Evolutionary conservation across 2,113 vertebrate genomes (phyloP), one percentile per base, ranked within the genome.

Genomic region (Hippocampus barbouri): DNA sequence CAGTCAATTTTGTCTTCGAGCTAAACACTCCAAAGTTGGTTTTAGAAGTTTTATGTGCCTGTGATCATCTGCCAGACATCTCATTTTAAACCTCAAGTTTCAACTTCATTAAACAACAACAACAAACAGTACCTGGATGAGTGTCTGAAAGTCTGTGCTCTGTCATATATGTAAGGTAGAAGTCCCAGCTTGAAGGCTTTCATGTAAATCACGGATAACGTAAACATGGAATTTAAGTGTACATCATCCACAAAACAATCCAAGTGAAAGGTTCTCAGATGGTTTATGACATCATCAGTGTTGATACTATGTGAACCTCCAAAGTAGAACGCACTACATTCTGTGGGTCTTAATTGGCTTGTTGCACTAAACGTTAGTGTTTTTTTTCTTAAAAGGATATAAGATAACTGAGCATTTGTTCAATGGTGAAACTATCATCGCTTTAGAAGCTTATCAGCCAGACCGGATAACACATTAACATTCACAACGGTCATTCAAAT

Each of bases 61-160:
- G 47, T 74, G 73, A 75, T 60, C 63, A 77, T 75, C 67, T 57
- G 77, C 54, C 47, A 77, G 43, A 45, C 38, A 57, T 78, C 66
- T 79, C 27, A 77, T 72, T 69, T 62, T 68, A 72, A 76, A 79
- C 16, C 74, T 79, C 80, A 85, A 69, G n/a, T 23, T 69, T 79
- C 53, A 82, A 76, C 80, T 87, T 77, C 81, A 87, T 75, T 84
- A 87, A 82, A 85, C 82, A 81, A 68, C 70, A 79, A 79, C 69
- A 79, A 74, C 71, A 71, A 81, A 82, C 53, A 59, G 62, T 59
- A 83, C 77, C 81, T 74, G 71, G 73, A 53, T 77, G 14, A 78
- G 67, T 60, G 59, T 60, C 63, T 79, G 75, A 60, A 68, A 65
- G 63, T 74, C 53, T 62, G 60, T 41, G 62, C 62, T 41, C 53